Percentiles rank a stretch among this genome's conserved stretches.
These are phyloP conservation scores for Ceratina japonica DNA, from an alignment of 1,140 invertebrate genomes.

Conservation along the genomic window DNA sequence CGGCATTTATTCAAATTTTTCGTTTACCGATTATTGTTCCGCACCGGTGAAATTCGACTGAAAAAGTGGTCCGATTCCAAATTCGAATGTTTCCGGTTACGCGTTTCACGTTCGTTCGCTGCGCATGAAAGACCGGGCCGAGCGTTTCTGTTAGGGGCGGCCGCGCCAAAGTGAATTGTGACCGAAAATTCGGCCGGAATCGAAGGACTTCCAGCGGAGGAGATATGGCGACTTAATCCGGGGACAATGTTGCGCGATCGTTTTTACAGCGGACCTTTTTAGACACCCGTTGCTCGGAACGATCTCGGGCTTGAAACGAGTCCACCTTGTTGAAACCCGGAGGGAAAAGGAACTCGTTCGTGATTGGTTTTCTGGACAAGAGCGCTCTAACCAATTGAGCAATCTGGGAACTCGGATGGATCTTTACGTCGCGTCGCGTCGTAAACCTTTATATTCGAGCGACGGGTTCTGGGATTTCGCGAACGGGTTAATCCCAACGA, in stretches of 20 bases:
- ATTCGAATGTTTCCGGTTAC: slow-evolving; percentile 29
- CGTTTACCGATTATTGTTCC: slow-evolving; percentile 35
- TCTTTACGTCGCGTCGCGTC: neutral
- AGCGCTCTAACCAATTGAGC: slow-evolving; percentile 8
- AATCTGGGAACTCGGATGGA: neutral
- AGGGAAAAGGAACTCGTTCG: too few relatives aligned
- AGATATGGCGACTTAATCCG: neutral
- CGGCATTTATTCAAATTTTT: slow-evolving; percentile 40
- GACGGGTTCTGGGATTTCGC: neutral
- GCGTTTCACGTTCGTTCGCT: slow-evolving; percentile 15
- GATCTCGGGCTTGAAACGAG: neutral
- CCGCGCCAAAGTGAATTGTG: neutral
- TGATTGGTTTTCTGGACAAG: neutral
- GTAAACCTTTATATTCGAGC: neutral
- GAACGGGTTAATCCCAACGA: neutral
- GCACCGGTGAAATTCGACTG: neutral
- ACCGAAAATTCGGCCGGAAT: neutral
- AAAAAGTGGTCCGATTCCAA: slow-evolving; percentile 24
- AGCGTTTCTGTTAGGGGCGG: neutral
- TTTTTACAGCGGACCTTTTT: neutral
- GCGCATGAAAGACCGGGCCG: slow-evolving; percentile 1
- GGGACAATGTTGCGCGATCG: neutral
- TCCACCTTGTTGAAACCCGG: neutral
- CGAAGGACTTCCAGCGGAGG: neutral
- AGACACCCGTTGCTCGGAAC: neutral